phyloP scores from a whole-genome alignment of 2,797 vertebrate genomes.

The Gymnoscopelus braueri region DNA sequence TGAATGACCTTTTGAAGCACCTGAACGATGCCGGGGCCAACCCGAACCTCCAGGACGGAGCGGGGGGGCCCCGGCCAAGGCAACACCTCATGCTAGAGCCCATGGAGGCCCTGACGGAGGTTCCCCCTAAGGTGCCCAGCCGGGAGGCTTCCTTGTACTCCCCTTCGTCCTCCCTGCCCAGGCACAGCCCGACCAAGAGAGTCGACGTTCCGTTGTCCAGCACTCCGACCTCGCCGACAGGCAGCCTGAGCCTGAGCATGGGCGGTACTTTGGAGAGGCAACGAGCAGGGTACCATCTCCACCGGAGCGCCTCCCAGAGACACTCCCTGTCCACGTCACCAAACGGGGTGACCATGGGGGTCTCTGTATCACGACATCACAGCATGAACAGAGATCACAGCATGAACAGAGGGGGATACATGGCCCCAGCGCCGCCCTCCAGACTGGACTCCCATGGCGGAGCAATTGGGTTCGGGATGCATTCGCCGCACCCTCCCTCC shows the following conservation, averaged over 20 bases:
- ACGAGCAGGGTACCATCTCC: slow-evolving; percentile 86
- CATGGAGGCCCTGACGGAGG: slow-evolving; percentile 91
- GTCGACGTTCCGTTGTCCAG: slow-evolving; percentile 94
- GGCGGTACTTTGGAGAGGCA: slow-evolving; percentile 92
- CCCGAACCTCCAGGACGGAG: slow-evolving; percentile 88
- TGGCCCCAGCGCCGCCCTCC: slow-evolving; percentile 88
- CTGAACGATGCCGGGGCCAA: slow-evolving; percentile 88
- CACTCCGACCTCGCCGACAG: slow-evolving; percentile 86
- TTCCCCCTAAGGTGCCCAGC: slow-evolving; percentile 95
- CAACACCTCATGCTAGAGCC: slow-evolving; percentile 94
- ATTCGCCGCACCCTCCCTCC: slow-evolving; percentile 82
- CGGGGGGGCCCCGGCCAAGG: slow-evolving; percentile 86
- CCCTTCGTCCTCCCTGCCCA: slow-evolving; percentile 94
- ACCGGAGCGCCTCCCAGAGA: slow-evolving; percentile 95
- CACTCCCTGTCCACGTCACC: slow-evolving; percentile 95
- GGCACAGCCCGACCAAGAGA: slow-evolving; percentile 97
- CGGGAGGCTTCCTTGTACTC: slow-evolving; percentile 97
- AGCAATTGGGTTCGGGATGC: slow-evolving; percentile 88
- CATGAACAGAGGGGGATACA: slow-evolving; percentile 92
- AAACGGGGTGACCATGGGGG: slow-evolving; percentile 93
- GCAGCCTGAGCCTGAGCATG: slow-evolving; percentile 90
- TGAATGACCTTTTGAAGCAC: slow-evolving; percentile 97
- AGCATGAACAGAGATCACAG: slow-evolving; percentile 96
- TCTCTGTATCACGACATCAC: slow-evolving; percentile 93
- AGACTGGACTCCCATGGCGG: slow-evolving; percentile 96